These are phyloP conservation scores for Chionoecetes opilio DNA, from an alignment of 1,140 invertebrate species.

Conservation along the genomic window DNA sequence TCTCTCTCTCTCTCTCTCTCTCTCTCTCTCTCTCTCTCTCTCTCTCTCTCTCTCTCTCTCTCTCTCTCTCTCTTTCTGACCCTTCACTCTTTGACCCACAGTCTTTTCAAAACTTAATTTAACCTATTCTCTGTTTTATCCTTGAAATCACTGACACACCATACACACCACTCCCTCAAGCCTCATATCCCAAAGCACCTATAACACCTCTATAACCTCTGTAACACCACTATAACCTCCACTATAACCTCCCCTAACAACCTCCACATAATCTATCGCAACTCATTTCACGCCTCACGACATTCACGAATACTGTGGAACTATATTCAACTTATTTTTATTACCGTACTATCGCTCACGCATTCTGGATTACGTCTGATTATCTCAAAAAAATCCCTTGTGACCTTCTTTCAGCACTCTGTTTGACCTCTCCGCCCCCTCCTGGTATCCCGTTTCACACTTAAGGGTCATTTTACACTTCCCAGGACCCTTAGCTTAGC, in stretches of 20 bases:
- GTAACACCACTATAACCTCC: no score
- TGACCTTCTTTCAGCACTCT: background rate
- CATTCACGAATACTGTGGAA: no score
- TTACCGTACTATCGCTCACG: background rate
- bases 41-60: background rate
- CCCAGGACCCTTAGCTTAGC: background rate
- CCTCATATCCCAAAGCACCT: no score
- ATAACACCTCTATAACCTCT: no score
- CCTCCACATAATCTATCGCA: background rate
- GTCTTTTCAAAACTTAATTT: no score
- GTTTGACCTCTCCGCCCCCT: background rate
- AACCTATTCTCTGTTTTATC: background rate
- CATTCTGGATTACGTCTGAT: background rate
- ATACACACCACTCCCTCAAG: no score
- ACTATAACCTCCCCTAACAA: background rate
- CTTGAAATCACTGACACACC: background rate
- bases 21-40: no score
- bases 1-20: no score
- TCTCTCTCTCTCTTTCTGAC: slow-evolving; percentile 44
- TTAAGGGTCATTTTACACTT: background rate
- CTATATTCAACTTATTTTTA: background rate
- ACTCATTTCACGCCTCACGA: background rate
- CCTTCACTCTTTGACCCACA: background rate
- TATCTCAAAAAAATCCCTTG: background rate
- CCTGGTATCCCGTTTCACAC: background rate